These are phyloP conservation scores for Patagioenas fasciata DNA, from an alignment of 2,113 vertebrate genomes.

Conservation along the genomic window DNA sequence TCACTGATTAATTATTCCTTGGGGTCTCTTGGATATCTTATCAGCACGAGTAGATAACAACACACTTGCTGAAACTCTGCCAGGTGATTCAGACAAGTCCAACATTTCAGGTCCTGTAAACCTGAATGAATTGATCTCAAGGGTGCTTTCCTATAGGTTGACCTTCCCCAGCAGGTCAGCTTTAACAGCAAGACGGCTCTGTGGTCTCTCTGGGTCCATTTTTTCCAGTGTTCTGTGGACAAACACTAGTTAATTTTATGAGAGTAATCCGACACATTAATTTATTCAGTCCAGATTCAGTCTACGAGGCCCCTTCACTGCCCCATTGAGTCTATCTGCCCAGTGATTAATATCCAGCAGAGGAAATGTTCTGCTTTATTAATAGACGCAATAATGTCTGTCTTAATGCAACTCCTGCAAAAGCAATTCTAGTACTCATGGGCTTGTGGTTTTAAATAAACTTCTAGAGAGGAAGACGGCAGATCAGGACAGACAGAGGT, in stretches of 20 bases:
- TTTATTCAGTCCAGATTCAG: not conserved
- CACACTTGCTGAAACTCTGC: not conserved
- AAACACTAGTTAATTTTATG: not conserved
- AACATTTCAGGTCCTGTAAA: not conserved
- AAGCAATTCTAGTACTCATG: not conserved
- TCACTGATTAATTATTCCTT: not conserved
- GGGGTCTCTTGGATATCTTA: not conserved
- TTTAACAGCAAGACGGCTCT: not conserved
- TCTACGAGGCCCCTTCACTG: not conserved
- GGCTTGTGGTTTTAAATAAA: not conserved
- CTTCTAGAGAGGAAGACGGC: not conserved
- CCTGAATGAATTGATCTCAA: not conserved
- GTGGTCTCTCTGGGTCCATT: not conserved
- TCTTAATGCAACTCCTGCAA: slow-evolving; percentile 36
- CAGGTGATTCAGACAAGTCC: not conserved
- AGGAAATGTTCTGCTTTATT: slow-evolving; percentile 49
- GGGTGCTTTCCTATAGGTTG: not conserved
- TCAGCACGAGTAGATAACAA: not conserved
- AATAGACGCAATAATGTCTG: slow-evolving; percentile 2
- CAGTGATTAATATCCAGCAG: not conserved
- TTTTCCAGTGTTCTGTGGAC: not conserved
- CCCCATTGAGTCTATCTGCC: not conserved
- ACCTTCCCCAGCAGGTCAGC: not conserved
- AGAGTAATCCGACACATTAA: not conserved
- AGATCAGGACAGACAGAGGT: not conserved